phyloP scores from a whole-genome alignment of 2,113 vertebrate species.

The Porphyrio hochstetteri region DNA sequence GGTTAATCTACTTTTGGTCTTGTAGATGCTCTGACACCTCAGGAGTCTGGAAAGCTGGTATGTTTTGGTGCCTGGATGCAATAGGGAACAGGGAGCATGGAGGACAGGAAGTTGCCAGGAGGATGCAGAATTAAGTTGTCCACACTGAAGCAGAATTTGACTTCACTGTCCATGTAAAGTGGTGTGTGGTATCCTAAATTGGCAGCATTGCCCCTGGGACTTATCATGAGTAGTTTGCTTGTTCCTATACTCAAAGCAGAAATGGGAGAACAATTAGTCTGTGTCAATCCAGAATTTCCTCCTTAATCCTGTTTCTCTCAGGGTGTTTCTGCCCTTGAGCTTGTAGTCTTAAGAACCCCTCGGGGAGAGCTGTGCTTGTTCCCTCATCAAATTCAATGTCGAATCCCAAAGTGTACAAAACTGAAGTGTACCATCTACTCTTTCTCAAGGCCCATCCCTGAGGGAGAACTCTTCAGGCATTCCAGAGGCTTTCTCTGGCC shows the following conservation, averaged over 20 bases:
- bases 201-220: neutral
- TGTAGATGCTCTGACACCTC: neutral
- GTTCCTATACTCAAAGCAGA: neutral
- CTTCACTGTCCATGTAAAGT: neutral
- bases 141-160: neutral
- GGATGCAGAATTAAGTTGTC: neutral
- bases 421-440: neutral
- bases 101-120: neutral
- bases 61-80: neutral
- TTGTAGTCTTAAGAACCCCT: neutral
- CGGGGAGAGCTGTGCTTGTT: neutral
- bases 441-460: neutral
- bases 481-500: neutral
- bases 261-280: neutral
- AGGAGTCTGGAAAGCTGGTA: neutral
- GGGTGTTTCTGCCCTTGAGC: neutral
- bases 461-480: neutral
- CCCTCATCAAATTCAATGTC: neutral
- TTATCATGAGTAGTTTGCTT: neutral
- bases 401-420: neutral
- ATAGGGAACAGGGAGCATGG: neutral
- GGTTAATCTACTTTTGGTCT: neutral
- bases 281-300: neutral
- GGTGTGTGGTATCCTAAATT: neutral
- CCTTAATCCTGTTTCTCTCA: neutral